These are phyloP conservation scores for Rana temporaria DNA, from an alignment of 2,113 vertebrate genomes.

Conservation along the genomic window DNA sequence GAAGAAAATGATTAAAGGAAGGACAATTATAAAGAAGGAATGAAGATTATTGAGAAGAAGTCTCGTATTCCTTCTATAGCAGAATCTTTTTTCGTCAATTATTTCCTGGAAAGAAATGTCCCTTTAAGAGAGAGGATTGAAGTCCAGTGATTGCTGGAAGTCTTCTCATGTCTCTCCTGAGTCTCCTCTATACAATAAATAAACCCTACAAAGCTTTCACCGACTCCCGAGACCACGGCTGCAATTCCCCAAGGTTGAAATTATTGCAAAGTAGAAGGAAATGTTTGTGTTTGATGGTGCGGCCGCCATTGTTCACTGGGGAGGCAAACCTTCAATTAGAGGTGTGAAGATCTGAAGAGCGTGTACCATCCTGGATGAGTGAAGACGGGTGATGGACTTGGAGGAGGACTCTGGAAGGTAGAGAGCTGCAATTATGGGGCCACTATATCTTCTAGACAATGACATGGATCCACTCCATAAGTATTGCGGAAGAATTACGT, in stretches of 20 bases:
- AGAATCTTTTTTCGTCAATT: too few relatives aligned
- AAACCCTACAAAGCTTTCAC: neutral
- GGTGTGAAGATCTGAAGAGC: neutral
- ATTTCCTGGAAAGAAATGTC: too few relatives aligned
- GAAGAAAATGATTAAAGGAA: too few relatives aligned
- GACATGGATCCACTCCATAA: neutral
- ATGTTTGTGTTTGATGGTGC: neutral
- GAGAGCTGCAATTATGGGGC: neutral
- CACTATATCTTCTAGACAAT: neutral
- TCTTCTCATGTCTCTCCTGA: too few relatives aligned
- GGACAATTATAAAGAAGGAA: too few relatives aligned
- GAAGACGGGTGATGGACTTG: neutral
- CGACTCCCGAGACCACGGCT: neutral
- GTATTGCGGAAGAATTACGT: neutral
- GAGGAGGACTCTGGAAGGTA: neutral
- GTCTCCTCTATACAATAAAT: neutral
- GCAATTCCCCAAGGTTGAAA: neutral
- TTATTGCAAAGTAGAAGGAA: neutral
- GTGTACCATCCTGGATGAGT: neutral
- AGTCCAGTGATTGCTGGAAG: too few relatives aligned
- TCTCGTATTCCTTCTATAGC: too few relatives aligned
- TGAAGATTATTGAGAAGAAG: too few relatives aligned
- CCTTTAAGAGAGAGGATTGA: too few relatives aligned
- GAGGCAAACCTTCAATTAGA: neutral
- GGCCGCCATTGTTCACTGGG: neutral